Percentiles rank a stretch among this genome's conserved stretches.
These are phyloP conservation scores for Cosmia pyralina DNA, from an alignment of 2,888 invertebrate genomes.

Conservation along the genomic window DNA sequence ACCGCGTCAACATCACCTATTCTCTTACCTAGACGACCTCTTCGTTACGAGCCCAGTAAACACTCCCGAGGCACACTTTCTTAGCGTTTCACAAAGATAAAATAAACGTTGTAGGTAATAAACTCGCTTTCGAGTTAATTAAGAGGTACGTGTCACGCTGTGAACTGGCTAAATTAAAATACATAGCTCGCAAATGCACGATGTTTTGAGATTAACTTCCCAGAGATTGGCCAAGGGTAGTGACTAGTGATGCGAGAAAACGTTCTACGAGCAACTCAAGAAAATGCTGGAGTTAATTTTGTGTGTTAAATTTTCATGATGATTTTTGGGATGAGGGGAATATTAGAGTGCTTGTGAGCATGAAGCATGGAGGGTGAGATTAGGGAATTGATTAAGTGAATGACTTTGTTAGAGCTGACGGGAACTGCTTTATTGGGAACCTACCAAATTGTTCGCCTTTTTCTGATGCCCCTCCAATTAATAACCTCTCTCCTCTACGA, in stretches of 20 bases:
- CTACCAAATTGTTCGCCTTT: neutral
- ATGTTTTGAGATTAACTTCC: conserved; percentile 67
- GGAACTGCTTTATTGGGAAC: neutral
- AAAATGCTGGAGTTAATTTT: conserved; percentile 59
- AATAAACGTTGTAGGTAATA: conserved; percentile 71
- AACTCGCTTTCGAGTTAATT: conserved; percentile 73
- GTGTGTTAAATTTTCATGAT: conserved; percentile 63
- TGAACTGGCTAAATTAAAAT: conserved; percentile 72
- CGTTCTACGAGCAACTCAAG: conserved; percentile 45
- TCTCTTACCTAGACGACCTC: conserved; percentile 40
- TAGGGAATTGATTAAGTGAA: conserved; percentile 40
- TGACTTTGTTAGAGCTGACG: conserved; percentile 28
- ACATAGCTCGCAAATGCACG: conserved; percentile 67
- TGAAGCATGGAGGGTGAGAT: conserved; percentile 16
- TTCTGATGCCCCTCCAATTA: neutral
- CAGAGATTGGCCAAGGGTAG: conserved; percentile 61
- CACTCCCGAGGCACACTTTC: conserved; percentile 55
- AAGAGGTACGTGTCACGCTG: conserved; percentile 70
- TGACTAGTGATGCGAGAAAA: conserved; percentile 60
- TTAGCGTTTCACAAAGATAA: conserved; percentile 65
- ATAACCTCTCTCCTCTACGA: too few species aligned
- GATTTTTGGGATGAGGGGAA: conserved; percentile 49
- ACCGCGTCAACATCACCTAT: conserved; percentile 22
- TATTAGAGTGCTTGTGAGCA: conserved; percentile 46
- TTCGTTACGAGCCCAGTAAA: conserved; percentile 53